Evolutionary conservation across 2,888 invertebrate species (phyloP).

Genomic region (Nyleta sp.): DNA sequence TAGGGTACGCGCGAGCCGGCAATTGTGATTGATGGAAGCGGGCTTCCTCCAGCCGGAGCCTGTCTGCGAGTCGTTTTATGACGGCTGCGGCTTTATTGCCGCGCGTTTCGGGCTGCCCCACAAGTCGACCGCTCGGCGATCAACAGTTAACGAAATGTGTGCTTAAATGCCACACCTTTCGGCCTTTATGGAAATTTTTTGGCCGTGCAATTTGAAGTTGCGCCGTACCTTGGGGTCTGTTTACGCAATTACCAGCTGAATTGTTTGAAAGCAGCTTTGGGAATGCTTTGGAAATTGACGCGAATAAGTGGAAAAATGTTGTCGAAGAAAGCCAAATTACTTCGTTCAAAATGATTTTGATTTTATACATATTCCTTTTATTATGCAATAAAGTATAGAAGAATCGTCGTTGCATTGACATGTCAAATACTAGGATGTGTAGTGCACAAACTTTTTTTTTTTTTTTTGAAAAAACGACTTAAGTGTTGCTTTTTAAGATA

Average conservation of each 20-base stretch:
- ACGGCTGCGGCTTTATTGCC: constrained; percentile 51
- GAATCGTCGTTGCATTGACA: too few species aligned
- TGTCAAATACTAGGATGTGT: too few species aligned
- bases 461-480: too few species aligned
- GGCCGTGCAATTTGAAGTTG: not conserved
- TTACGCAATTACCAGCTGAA: too few species aligned
- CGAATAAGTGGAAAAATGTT: too few species aligned
- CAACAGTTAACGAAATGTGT: constrained; percentile 34
- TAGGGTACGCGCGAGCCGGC: constrained; percentile 57
- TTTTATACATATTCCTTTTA: too few species aligned
- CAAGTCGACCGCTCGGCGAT: constrained; percentile 22
- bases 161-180: constrained; percentile 35
- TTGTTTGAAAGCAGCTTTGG: too few species aligned
- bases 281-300: too few species aligned
- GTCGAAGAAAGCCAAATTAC: too few species aligned
- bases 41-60: constrained; percentile 42
- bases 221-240: not conserved
- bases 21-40: constrained; percentile 63
- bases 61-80: constrained; percentile 49
- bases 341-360: too few species aligned
- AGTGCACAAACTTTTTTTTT: too few species aligned
- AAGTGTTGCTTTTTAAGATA: not conserved
- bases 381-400: too few species aligned
- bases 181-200: constrained; percentile 40
- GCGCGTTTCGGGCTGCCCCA: constrained; percentile 38